Evolutionary conservation across 2,888 invertebrate genomes (phyloP), one percentile per base, ranked within the genome.

Genomic region (Actias luna): DNA sequence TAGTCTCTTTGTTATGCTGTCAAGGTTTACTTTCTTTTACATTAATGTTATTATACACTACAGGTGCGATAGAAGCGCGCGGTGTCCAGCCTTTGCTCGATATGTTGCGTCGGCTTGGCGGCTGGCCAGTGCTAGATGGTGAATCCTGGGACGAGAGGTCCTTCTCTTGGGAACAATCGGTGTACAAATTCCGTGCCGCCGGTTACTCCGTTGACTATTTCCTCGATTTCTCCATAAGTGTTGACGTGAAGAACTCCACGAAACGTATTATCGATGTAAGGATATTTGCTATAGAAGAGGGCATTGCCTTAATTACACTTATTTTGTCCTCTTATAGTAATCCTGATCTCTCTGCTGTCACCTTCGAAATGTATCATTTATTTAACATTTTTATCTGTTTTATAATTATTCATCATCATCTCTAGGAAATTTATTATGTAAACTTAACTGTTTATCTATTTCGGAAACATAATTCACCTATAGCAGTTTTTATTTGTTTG

Each of bases 201-300:
- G 98, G 98, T 2, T 97, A 97, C 88, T 97, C 97, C 68, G 96
- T 97, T 65, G 97, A 98, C 87, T 97, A 98, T 82, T 96, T 98
- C 84, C 93, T 98, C 46, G 98, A 98, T 83, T 97, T 98, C 84
- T 97, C 97, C 50, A 96, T 98, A 77, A 96, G 96, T 36, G 96
- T 97, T 8, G 98, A 98, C 85, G 94, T 98, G 65, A 98, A 97
- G 86, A 98, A 98, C 85, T 98, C 97, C 46, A 96, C 97, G 0
- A 94, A 94, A 75, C 94, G 97, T 67, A 94, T 97, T 60, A 97
- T 98, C 77, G 97, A 98, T 91, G 98, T 98, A 93, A 94, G 95
- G 75, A 42, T 60, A 52, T 50, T 50, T 50, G 12, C 22, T 46
- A 46, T 22, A 7, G 22, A 46, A 46, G 46, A 22, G 46, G 22